Base-by-base conservation (phyloP, 2,113 vertebrate genomes). In the Petromus typicus region DNA sequence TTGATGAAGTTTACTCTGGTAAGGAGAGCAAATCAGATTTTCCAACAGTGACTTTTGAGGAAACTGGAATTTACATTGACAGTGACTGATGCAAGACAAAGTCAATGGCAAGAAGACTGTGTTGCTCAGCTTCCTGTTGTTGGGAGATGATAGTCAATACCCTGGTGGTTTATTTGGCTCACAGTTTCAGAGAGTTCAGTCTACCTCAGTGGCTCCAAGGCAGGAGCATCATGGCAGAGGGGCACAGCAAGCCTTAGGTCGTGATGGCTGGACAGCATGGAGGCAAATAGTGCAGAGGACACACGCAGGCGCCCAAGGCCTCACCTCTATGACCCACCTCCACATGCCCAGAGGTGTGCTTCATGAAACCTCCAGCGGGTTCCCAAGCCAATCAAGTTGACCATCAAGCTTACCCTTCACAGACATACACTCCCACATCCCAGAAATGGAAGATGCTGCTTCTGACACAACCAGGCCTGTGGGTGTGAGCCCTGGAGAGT, bases 381-480 rank as follows among this genome's bases (percentile, higher is more conserved):
- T 78, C 10, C 75, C 45, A 34, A 78, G 32, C 9, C 45, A 34
- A 11, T 17, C 75, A 51, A 34, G 16, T 78, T 51, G 45, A 78
- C 30, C 18, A 34, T 27, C 9, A 51, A 78, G 48, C 17, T 51
- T 51, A 17, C 7, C 17, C 75, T 51, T 78, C 48, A 78, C 75
- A 54, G 18, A 54, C 30, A 34, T 34, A 34, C 1, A 5, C 7
- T 25, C 48, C 37, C 23, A 4, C 1, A n/a, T 27, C 79, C 1
- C 78, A 45, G 76, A 23, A 34, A 16, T 17, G 51, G 12, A 34
- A 63, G 66, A n/a, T 0, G 12, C 48, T 34, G 40, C 86, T 59
- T 54, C 69, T 45, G 1, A 59, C 37, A 18, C 10, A 12, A 18
- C 9, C 0, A 22, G 1, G 25, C 64, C 22, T 17, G 1, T 3